Conservation (phyloP, 2,797 vertebrate genomes). For the Synanceia verrucosa region DNA sequence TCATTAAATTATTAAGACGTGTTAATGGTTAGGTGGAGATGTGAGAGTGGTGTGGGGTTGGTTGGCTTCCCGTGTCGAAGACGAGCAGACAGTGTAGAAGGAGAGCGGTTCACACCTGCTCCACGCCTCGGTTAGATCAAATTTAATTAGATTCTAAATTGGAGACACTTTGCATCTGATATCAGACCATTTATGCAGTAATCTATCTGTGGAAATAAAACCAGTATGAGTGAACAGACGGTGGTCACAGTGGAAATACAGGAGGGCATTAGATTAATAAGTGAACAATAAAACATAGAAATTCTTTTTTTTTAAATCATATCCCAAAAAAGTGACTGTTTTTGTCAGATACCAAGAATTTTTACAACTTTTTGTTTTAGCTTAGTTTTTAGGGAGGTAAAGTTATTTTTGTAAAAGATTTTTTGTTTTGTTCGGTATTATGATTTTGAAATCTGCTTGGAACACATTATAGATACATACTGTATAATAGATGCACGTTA, state of each 20-base stretch:
- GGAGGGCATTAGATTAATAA: neutral
- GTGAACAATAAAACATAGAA: neutral
- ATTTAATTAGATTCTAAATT: conserved; percentile 89
- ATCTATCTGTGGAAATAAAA: conserved; percentile 77
- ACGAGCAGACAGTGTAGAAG: conserved; percentile 28
- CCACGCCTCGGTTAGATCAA: conserved; percentile 82
- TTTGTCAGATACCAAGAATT: neutral
- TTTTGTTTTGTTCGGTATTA: neutral
- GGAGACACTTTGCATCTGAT: conserved; percentile 87
- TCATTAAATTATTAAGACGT: conserved; percentile 79
- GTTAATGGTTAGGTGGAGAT: conserved; percentile 66
- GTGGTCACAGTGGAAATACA: neutral
- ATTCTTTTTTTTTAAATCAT: neutral
- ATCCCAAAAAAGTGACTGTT: neutral
- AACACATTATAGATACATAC: too few species aligned
- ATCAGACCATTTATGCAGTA: conserved; percentile 81
- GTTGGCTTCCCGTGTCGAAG: conserved; percentile 43
- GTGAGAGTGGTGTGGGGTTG: conserved; percentile 31
- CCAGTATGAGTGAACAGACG: neutral
- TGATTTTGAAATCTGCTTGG: neutral
- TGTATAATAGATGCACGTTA: neutral
- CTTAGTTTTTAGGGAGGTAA: neutral
- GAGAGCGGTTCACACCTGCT: conserved; percentile 78
- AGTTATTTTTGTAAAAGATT: neutral
- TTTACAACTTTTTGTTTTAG: neutral